Percentiles rank a stretch among this genome's conserved stretches.
Conservation (phyloP, 2,888 invertebrate genomes). For the Caenorhabditis becei region DNA sequence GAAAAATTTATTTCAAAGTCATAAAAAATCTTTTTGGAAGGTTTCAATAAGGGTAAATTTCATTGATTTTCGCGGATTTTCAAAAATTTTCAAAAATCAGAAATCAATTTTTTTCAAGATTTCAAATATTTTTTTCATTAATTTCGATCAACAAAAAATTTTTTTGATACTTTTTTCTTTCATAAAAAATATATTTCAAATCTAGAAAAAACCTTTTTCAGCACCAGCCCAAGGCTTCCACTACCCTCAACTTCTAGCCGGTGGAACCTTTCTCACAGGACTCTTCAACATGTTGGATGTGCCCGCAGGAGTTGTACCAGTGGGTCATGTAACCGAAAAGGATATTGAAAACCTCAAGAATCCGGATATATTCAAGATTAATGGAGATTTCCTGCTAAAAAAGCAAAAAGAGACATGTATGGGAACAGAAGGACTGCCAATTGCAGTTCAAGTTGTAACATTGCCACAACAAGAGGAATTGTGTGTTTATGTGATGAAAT, state of each 20-base stretch:
- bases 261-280: constrained; percentile 77
- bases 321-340: constrained; percentile 75
- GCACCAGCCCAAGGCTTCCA: constrained; percentile 77
- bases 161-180: too few species aligned
- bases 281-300: constrained; percentile 82
- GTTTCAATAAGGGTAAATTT: too few species aligned
- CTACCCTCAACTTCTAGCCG: constrained; percentile 72
- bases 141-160: too few species aligned
- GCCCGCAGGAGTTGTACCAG: constrained; percentile 82
- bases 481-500: constrained; percentile 74
- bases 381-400: constrained; percentile 33
- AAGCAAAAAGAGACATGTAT: not conserved
- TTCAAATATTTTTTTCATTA: too few species aligned
- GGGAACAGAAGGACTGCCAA: constrained; percentile 69
- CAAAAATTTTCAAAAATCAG: too few species aligned
- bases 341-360: constrained; percentile 69
- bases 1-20: too few species aligned
- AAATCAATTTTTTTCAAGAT: too few species aligned
- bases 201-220: constrained; percentile 38
- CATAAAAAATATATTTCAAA: too few species aligned
- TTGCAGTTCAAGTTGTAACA: constrained; percentile 74
- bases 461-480: constrained; percentile 75
- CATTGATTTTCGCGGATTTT: too few species aligned
- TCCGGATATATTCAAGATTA: constrained; percentile 37
- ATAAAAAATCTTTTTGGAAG: too few species aligned